Percentiles rank a stretch among this genome's conserved stretches.
Conservation (phyloP, 2,113 vertebrate species). For the Crocuta crocuta region DNA sequence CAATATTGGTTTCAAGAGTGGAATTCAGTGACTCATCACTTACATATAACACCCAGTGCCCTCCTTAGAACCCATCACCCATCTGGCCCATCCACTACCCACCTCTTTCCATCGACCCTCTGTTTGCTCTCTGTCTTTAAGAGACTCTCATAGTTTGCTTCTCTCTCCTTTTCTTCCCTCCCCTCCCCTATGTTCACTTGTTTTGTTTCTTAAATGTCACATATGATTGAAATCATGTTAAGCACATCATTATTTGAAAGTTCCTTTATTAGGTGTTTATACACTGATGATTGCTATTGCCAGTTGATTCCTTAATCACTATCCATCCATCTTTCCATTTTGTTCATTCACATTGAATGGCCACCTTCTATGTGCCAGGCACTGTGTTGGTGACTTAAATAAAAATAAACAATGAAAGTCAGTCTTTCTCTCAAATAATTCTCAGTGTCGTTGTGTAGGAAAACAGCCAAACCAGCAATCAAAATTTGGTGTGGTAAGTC, state of each 20-base stretch:
- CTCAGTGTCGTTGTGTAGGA: background rate
- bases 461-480: background rate
- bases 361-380: background rate
- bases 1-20: too few relatives aligned
- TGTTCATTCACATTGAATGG: background rate
- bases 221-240: background rate
- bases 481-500: background rate
- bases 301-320: background rate
- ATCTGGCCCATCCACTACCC: too few relatives aligned
- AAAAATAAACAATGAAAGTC: background rate
- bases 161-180: too few relatives aligned
- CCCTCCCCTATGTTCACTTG: too few relatives aligned
- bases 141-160: too few relatives aligned
- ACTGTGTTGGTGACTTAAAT: background rate
- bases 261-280: background rate
- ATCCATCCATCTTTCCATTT: background rate
- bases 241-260: background rate
- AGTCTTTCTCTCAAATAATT: background rate
- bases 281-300: background rate
- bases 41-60: too few relatives aligned
- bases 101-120: too few relatives aligned
- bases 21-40: too few relatives aligned
- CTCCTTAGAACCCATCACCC: too few relatives aligned
- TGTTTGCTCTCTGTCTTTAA: too few relatives aligned
- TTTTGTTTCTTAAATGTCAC: too few relatives aligned